Evolutionary conservation across 2,113 vertebrate species (phyloP).

Genomic region (Polyodon spathula): DNA sequence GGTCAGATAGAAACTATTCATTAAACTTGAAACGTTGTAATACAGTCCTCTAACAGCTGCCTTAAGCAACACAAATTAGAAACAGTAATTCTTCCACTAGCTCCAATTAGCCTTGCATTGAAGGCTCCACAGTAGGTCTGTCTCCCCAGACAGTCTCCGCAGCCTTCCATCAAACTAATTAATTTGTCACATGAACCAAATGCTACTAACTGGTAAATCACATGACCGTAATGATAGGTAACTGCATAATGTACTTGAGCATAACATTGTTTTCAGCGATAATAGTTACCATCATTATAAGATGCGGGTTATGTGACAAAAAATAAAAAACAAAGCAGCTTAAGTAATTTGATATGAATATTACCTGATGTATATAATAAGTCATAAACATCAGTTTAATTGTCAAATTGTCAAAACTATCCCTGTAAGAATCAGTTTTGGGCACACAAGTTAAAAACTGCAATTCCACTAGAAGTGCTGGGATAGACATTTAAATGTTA

Average conservation of each 20-base stretch:
- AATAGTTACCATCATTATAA: neutral
- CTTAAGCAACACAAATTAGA: neutral
- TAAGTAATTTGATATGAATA: too few species aligned
- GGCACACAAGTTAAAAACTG: too few species aligned
- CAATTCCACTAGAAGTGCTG: too few species aligned
- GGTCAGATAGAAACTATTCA: neutral
- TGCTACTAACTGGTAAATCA: slow-evolving; percentile 19
- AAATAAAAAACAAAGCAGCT: too few species aligned
- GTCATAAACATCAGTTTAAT: too few species aligned
- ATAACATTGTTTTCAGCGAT: neutral
- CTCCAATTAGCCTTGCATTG: slow-evolving; percentile 23
- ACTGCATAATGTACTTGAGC: slow-evolving; percentile 33
- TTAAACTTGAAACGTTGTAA: neutral
- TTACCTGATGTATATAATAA: too few species aligned
- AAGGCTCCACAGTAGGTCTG: too few species aligned
- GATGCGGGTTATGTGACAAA: neutral
- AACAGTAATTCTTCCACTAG: neutral
- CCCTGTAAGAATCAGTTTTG: too few species aligned
- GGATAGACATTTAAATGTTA: too few species aligned
- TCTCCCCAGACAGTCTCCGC: neutral
- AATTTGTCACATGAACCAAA: slow-evolving; percentile 12
- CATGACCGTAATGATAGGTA: slow-evolving; percentile 34
- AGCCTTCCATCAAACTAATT: neutral
- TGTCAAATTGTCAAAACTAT: too few species aligned
- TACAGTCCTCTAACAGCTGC: slow-evolving; percentile 31